A percentile compares a stretch with the other conserved stretches of the same genome.
phyloP scores from a whole-genome alignment of 2,113 vertebrate genomes.

The Nycticebus coucang region DNA sequence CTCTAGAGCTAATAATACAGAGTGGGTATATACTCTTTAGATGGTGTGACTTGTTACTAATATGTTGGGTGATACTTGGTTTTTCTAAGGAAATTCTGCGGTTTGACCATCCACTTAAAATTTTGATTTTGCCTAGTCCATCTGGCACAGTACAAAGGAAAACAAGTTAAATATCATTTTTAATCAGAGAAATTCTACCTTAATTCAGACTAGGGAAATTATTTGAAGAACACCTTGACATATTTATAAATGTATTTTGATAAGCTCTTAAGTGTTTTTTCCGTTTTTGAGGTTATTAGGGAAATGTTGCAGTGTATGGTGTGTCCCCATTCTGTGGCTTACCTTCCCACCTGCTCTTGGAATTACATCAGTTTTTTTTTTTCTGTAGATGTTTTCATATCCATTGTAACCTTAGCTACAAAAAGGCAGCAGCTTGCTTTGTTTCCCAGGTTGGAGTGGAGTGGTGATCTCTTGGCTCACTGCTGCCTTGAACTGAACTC shows the following conservation, averaged over 20 bases:
- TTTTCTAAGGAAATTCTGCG: not conserved
- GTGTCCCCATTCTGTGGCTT: not conserved
- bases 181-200: not conserved
- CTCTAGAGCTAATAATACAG: fast-evolving
- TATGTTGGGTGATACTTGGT: not conserved
- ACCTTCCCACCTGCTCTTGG: not conserved
- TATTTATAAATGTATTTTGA: not conserved
- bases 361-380: not conserved
- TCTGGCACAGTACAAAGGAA: not conserved
- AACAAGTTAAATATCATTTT: not conserved
- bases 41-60: not conserved
- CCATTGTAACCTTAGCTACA: not conserved
- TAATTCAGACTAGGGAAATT: not conserved
- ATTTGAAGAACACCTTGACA: not conserved
- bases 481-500: not conserved
- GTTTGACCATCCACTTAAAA: no score
- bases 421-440: not conserved
- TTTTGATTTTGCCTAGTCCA: not conserved
- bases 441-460: not conserved
- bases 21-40: fast-evolving
- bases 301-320: not conserved
- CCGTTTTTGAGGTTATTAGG: not conserved
- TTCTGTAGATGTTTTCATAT: not conserved
- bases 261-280: not conserved
- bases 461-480: not conserved